Percentiles rank a stretch among this genome's conserved stretches.
phyloP scores from a whole-genome alignment of 2,113 vertebrate genomes.

The Elachura formosa region DNA sequence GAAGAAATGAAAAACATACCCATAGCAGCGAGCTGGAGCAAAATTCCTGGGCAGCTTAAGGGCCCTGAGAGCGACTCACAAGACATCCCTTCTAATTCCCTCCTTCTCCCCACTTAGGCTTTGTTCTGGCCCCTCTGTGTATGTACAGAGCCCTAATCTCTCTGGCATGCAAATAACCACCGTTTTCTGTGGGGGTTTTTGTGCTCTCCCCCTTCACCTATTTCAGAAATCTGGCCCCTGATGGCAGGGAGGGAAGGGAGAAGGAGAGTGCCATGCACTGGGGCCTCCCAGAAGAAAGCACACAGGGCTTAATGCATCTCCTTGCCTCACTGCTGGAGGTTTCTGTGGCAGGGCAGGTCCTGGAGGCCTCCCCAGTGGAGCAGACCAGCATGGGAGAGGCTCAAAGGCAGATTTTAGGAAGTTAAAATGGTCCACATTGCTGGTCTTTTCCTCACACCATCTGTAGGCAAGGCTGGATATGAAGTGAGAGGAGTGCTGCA shows the following conservation, averaged over 20 bases:
- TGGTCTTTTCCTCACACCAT: neutral
- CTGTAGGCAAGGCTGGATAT: neutral
- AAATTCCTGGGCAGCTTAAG: constrained; percentile 66
- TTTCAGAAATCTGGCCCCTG: neutral
- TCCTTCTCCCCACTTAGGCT: neutral
- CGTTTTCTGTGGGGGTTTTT: no score
- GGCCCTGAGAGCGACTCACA: neutral
- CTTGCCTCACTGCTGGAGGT: neutral
- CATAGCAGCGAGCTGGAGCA: neutral
- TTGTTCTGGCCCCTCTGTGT: neutral
- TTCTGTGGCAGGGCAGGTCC: neutral
- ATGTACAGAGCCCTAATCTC: constrained; percentile 42
- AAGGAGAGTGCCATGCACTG: neutral
- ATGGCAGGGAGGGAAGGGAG: fast-evolving
- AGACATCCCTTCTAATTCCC: constrained; percentile 13
- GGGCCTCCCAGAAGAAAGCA: neutral
- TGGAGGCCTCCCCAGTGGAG: neutral
- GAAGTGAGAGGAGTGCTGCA: neutral
- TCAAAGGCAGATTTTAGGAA: neutral
- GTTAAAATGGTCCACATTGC: fast-evolving
- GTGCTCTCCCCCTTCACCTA: constrained; percentile 20
- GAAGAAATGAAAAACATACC: constrained; percentile 3
- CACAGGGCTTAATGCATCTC: neutral
- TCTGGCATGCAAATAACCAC: constrained; percentile 37
- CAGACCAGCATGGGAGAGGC: neutral